These are phyloP conservation scores for Drosophila kambysellisi DNA, from an alignment of 2,888 invertebrate genomes.

Conservation along the genomic window DNA sequence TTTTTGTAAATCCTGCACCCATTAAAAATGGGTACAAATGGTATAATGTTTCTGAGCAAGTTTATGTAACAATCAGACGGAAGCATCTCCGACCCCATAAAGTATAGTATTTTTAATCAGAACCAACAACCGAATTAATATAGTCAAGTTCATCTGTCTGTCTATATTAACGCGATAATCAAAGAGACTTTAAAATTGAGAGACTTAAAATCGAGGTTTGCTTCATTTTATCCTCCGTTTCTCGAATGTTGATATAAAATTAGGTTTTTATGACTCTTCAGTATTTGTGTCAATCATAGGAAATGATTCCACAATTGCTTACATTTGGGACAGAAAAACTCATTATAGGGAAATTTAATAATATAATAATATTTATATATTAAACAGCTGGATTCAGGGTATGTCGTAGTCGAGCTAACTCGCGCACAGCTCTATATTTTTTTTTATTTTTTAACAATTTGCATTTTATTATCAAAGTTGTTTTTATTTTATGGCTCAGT, in stretches of 20 bases:
- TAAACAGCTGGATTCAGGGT: neutral
- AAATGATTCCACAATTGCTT: neutral
- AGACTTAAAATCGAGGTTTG: neutral
- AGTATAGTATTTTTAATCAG: neutral
- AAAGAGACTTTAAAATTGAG: neutral
- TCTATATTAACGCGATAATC: too few species aligned
- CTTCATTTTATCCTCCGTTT: neutral
- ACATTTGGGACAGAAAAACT: neutral
- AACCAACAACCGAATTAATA: neutral
- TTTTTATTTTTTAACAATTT: slow-evolving; percentile 58
- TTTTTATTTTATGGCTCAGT: slow-evolving; percentile 53
- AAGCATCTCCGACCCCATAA: neutral
- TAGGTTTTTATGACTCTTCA: neutral
- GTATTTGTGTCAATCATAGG: neutral
- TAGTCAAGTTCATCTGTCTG: neutral
- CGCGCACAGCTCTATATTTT: slow-evolving; percentile 1
- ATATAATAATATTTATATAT: neutral
- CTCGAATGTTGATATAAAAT: neutral
- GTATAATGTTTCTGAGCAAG: neutral
- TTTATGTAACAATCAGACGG: neutral
- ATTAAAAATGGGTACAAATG: neutral
- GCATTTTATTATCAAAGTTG: slow-evolving; percentile 70
- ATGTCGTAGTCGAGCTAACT: neutral
- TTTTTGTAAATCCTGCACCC: neutral
- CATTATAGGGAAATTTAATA: neutral